phyloP scores from a whole-genome alignment of 2,113 vertebrate genomes.

The Mungos mungo region DNA sequence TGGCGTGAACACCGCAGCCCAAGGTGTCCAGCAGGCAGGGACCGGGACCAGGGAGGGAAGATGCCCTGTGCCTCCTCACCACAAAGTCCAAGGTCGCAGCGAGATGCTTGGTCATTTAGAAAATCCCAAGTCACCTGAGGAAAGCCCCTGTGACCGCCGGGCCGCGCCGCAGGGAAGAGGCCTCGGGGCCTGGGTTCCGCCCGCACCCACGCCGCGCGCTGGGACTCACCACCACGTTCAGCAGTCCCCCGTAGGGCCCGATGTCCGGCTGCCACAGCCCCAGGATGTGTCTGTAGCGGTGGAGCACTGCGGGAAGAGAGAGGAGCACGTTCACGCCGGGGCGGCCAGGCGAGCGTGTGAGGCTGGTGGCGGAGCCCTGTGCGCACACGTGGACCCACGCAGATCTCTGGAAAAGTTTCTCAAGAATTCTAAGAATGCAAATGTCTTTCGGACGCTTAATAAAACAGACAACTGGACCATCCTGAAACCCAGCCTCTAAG shows the following conservation, averaged over 20 bases:
- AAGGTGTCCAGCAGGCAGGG: not conserved
- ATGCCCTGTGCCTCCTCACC: not conserved
- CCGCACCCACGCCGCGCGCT: fast-evolving
- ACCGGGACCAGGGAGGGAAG: not conserved
- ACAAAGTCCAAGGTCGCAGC: fast-evolving
- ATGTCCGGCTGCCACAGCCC: slow-evolving; percentile 99
- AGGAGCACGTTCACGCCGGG: not conserved
- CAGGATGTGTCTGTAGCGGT: slow-evolving; percentile 95
- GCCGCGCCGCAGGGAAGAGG: no score
- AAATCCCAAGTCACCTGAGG: not conserved
- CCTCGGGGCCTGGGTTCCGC: no score
- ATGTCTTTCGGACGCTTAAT: not conserved
- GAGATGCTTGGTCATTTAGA: not conserved
- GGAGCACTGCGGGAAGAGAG: slow-evolving; percentile 89
- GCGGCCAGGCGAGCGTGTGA: not conserved
- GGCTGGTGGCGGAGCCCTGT: not conserved
- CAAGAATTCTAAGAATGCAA: not conserved
- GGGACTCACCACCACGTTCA: slow-evolving; percentile 97
- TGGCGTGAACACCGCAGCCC: fast-evolving
- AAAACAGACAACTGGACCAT: not conserved
- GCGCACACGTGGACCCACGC: not conserved
- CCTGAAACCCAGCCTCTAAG: not conserved
- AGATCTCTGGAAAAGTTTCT: not conserved
- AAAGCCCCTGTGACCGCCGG: no score
- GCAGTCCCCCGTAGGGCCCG: slow-evolving; percentile 96